Evolutionary conservation across 2,113 vertebrate species (phyloP), one percentile per base, ranked within the genome.

Genomic region (Anarrhichthys ocellatus): DNA sequence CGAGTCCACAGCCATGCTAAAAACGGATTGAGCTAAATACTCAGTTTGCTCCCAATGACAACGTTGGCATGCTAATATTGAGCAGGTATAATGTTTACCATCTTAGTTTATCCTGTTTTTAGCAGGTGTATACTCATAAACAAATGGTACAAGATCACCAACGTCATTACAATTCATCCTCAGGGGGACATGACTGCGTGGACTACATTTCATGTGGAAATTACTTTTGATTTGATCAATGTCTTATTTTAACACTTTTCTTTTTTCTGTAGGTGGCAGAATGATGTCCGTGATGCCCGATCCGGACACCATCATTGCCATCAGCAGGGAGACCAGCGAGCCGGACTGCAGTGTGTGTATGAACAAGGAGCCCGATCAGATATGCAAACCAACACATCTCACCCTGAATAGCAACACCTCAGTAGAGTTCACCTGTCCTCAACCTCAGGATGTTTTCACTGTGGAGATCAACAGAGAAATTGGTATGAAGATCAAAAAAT

Each of bases 401-500:
- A 1, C 0, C 1, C 76, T 94, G 22, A 1, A 0, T 1, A 24
- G 7, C 5, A 80, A 84, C 78, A 81, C 72, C 14, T 61, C 73
- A 0, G 82, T 96, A 20, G 81, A 92, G 20, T 96, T 96, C 46
- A 93, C 76, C 66, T 96, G 95, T 54, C 79, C 84, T 32, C 74
- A 36, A 1, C 95, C 95, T n/a, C 91, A 94, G 36, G 82, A 95
- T 1, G 3, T 92, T 81, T 96, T 92, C 89, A 88, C 0, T 1
- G 92, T 95, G 81, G 90, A 95, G 83, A 91, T 96, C 83, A 93
- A 87, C 76, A 93, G 87, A 74, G 72, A 94, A 0, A 88, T 95
- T 6, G 92, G 95, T 95, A 87, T n/a, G 71, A 68, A 46, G 1
- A 79, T 34, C 7, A 58, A 66, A 58, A 42, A 14, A 34, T 50